Conservation (phyloP, 2,113 vertebrate species). For the Onychostoma macrolepis region DNA sequence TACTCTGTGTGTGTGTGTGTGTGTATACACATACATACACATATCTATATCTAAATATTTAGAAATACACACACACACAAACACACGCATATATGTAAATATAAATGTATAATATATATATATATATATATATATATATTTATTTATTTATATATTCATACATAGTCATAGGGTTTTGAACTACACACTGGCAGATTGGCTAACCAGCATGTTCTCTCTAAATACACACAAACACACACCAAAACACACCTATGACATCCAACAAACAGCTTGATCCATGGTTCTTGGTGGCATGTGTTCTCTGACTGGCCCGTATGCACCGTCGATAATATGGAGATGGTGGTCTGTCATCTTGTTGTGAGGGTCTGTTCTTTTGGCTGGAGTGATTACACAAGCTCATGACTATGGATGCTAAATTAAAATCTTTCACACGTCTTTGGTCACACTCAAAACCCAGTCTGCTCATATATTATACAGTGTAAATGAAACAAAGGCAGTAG, state of each 20-base stretch:
- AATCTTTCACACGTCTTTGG: conserved; percentile 4
- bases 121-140: no score
- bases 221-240: conserved; percentile 42
- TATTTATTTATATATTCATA: no score
- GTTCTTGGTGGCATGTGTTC: conserved; percentile 25
- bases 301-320: conserved; percentile 18
- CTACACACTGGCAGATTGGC: conserved; percentile 25
- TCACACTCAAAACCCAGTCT: not conserved
- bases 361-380: conserved; percentile 26
- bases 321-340: not conserved
- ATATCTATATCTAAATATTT: no score
- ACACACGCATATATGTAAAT: no score
- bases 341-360: not conserved
- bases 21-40: no score
- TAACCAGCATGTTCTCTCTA: conserved; percentile 1
- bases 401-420: not conserved
- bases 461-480: not conserved
- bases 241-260: conserved; percentile 35
- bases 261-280: conserved; percentile 35
- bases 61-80: no score
- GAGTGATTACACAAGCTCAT: not conserved
- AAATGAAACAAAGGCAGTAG: conserved; percentile 37
- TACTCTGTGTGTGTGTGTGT: no score
- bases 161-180: not conserved
- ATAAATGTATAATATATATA: no score